Percentiles rank a stretch among this genome's conserved stretches.
Evolutionary conservation across 2,888 invertebrate species (phyloP).

Genomic region (Nysson spinosus): DNA sequence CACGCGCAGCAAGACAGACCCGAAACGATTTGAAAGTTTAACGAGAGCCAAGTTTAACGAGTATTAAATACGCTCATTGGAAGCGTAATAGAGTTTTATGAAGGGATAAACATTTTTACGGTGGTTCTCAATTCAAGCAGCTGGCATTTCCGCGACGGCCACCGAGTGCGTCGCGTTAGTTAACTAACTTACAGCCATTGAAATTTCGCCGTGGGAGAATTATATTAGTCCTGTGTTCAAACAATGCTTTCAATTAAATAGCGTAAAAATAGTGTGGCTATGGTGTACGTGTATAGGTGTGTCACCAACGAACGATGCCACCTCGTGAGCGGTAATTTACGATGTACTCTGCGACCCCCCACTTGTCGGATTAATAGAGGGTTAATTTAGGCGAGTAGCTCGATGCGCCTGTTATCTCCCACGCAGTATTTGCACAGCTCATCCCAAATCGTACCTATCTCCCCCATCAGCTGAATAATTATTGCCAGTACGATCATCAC

Average conservation of each 20-base stretch:
- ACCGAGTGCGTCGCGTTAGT: constrained; percentile 3
- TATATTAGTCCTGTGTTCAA: constrained; percentile 38
- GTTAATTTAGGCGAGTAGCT: constrained; percentile 70
- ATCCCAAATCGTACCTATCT: constrained; percentile 65
- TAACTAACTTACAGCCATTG: constrained; percentile 35
- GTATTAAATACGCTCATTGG: no score
- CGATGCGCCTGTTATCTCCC: constrained; percentile 72
- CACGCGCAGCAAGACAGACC: no score
- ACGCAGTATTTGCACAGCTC: constrained; percentile 74
- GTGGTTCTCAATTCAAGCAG: no score
- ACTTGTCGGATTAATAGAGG: constrained; percentile 72
- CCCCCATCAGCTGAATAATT: constrained; percentile 68
- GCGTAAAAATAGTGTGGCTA: constrained; percentile 52
- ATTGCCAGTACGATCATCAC: constrained; percentile 63
- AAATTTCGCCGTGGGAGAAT: constrained; percentile 28
- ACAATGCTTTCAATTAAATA: constrained; percentile 57
- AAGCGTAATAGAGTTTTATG: neutral
- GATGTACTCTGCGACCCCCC: constrained; percentile 54
- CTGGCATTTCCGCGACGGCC: neutral
- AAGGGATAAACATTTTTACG: no score
- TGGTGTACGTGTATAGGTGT: constrained; percentile 40
- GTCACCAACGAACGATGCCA: constrained; percentile 25
- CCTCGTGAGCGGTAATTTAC: constrained; percentile 64
- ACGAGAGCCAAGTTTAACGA: no score
- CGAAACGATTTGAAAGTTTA: no score